phyloP scores from a whole-genome alignment of 2,888 invertebrate species.

The Apocheima hispidaria region DNA sequence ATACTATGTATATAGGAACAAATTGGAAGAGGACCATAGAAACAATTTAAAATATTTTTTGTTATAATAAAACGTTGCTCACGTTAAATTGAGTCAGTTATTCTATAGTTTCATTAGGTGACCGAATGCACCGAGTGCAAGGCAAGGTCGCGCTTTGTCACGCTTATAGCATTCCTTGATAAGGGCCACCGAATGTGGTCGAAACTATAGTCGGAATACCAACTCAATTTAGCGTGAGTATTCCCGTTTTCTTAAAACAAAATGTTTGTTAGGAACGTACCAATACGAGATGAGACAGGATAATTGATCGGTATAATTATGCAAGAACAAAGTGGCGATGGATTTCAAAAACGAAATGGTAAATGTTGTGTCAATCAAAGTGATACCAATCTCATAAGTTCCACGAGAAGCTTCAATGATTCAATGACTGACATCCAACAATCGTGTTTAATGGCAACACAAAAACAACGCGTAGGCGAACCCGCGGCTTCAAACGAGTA shows the following conservation, averaged over 20 bases:
- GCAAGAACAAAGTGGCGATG: conserved; percentile 54
- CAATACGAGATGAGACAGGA: conserved; percentile 50
- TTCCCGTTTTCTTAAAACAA: too few relatives aligned
- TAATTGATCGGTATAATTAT: conserved; percentile 52
- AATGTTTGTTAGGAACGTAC: conserved; percentile 53
- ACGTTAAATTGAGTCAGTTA: too few relatives aligned
- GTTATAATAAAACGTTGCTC: too few relatives aligned
- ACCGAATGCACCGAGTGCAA: too few relatives aligned
- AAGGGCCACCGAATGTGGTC: too few relatives aligned
- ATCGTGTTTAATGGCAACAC: conserved; percentile 62
- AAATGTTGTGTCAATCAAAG: conserved; percentile 64
- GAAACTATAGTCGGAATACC: too few relatives aligned
- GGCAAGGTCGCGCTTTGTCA: too few relatives aligned
- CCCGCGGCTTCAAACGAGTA: conserved; percentile 27
- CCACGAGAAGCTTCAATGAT: conserved; percentile 47
- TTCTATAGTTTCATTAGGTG: too few relatives aligned
- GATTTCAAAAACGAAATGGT: conserved; percentile 47
- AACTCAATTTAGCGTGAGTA: too few relatives aligned
- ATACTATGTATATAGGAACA: too few relatives aligned
- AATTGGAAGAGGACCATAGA: conserved; percentile 23
- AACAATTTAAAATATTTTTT: conserved; percentile 45
- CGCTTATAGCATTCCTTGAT: too few relatives aligned
- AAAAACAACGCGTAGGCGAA: conserved; percentile 54
- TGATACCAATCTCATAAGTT: conserved; percentile 57
- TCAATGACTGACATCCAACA: conserved; percentile 63